phyloP scores from a whole-genome alignment of 2,113 vertebrate species.

The Pandion haliaetus region DNA sequence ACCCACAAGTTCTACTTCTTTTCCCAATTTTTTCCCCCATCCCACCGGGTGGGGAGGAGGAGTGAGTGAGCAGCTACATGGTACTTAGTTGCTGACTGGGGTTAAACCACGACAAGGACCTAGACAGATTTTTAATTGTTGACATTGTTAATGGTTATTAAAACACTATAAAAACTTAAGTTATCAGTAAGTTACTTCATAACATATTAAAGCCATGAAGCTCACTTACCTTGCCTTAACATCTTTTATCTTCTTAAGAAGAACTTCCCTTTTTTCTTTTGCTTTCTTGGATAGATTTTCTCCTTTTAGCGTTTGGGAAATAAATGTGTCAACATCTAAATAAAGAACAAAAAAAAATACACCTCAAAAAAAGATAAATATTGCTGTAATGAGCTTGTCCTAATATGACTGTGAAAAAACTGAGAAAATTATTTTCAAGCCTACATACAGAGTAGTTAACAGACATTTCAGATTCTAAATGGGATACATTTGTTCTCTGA shows the following conservation, averaged over 20 bases:
- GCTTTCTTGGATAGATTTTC: constrained; percentile 92
- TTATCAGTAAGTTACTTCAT: not conserved
- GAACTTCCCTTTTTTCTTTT: constrained; percentile 86
- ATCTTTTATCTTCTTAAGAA: constrained; percentile 90
- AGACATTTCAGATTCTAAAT: constrained; percentile 64
- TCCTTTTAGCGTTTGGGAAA: constrained; percentile 83
- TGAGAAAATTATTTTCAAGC: constrained; percentile 55
- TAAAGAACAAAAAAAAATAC: constrained; percentile 52
- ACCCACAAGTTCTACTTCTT: too few species aligned
- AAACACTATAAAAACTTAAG: not conserved
- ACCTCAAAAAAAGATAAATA: constrained; percentile 51
- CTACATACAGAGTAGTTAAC: constrained; percentile 29
- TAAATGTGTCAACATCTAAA: constrained; percentile 87
- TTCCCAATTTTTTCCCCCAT: too few species aligned
- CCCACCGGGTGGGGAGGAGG: too few species aligned
- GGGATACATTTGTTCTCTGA: constrained; percentile 67
- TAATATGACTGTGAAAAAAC: constrained; percentile 25
- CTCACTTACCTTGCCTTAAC: constrained; percentile 78
- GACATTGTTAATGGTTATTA: not conserved
- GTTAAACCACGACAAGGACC: too few species aligned
- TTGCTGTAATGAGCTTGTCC: constrained; percentile 22
- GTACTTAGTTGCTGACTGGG: too few species aligned
- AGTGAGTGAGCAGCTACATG: too few species aligned
- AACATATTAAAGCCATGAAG: not conserved
- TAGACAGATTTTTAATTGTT: not conserved